Percentiles rank a stretch among this genome's conserved stretches.
Conservation (phyloP, 2,888 invertebrate species). For the Tridacna crocea region DNA sequence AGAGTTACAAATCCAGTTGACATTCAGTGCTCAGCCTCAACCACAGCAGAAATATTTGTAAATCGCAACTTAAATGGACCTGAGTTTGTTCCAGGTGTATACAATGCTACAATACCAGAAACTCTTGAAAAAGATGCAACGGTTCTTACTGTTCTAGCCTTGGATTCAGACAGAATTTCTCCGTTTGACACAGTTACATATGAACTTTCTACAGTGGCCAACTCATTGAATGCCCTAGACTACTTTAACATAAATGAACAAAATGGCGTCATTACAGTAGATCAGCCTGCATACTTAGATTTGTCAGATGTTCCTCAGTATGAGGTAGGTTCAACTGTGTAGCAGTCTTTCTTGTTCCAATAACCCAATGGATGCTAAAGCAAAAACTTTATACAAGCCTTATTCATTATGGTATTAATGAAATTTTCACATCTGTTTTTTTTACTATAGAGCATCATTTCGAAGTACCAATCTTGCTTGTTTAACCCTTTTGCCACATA, state of each 20-base stretch:
- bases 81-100: slow-evolving; percentile 46
- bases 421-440: too few species aligned
- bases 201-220: neutral
- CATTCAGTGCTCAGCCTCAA: slow-evolving; percentile 87
- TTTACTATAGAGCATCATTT: too few species aligned
- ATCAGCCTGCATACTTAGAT: neutral
- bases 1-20: slow-evolving; percentile 86
- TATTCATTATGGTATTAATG: too few species aligned
- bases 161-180: slow-evolving; percentile 70
- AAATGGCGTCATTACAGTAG: neutral
- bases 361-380: neutral
- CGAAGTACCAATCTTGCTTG: too few species aligned
- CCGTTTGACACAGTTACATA: slow-evolving; percentile 4
- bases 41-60: slow-evolving; percentile 67
- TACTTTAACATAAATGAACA: slow-evolving; percentile 4
- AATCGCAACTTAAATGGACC: slow-evolving; percentile 62
- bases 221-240: neutral
- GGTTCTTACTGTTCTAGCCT: slow-evolving; percentile 68
- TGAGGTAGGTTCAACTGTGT: slow-evolving; percentile 4
- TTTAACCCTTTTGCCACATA: too few species aligned
- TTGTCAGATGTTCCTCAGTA: slow-evolving; percentile 5
- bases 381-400: too few species aligned
- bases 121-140: slow-evolving; percentile 52
- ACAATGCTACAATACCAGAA: slow-evolving; percentile 71
- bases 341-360: neutral